These are phyloP conservation scores for Leptatherina wallacei DNA, from an alignment of 2,797 vertebrate genomes.

Conservation along the genomic window DNA sequence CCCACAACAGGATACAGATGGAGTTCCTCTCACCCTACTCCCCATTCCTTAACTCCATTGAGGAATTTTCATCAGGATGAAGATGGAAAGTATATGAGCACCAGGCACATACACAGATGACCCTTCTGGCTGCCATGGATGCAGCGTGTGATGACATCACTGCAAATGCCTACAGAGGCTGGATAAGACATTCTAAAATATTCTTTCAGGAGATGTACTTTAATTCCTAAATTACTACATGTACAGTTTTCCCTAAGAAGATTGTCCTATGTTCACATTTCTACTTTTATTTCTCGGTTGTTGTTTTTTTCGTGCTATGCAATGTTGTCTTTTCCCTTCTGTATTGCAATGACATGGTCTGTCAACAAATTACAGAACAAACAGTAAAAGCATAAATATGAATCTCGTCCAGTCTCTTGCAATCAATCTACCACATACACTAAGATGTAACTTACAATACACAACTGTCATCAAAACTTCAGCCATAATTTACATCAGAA, in stretches of 20 bases:
- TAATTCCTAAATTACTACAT: neutral
- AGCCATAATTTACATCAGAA: too few species aligned
- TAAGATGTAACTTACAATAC: too few species aligned
- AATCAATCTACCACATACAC: neutral
- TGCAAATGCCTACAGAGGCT: too few species aligned
- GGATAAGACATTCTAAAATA: neutral
- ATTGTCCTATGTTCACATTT: neutral
- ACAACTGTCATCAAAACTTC: too few species aligned
- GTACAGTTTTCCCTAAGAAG: neutral
- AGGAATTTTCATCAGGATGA: neutral
- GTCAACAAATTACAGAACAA: neutral
- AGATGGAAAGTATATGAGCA: neutral
- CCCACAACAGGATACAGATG: constrained; percentile 4
- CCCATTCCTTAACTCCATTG: neutral
- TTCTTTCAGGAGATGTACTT: neutral
- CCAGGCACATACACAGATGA: too few species aligned
- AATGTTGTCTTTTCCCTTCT: neutral
- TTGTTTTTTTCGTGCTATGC: too few species aligned
- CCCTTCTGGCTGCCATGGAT: too few species aligned
- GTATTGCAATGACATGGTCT: too few species aligned
- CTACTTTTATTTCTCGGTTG: too few species aligned
- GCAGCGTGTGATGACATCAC: too few species aligned
- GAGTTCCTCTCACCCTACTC: neutral
- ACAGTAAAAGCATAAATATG: too few species aligned
- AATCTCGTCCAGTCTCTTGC: too few species aligned